Evolutionary conservation across 2,888 invertebrate species (phyloP), one percentile per base, ranked within the genome.

Genomic region (Drosophila nr. medialis): DNA sequence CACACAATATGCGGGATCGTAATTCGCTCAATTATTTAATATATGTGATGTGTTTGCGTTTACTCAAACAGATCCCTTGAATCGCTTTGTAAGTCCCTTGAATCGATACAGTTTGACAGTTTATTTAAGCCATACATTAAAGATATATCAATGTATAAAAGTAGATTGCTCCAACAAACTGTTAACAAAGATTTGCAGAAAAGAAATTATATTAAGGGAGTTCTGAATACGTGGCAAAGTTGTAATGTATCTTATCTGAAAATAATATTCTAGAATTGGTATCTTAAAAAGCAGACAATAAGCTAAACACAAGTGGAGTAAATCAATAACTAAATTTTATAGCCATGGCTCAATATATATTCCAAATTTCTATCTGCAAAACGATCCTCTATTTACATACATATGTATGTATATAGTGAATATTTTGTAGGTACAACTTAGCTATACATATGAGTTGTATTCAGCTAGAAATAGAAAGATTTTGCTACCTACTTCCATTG

Each of bases 401-500:
- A n/a, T n/a, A n/a, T n/a, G n/a, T n/a, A 18, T 8, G 24, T 24
- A 45, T 15, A 24, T 24, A 45, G 24, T 7, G 24, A 45, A 24
- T 24, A 24, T 45, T 24, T 15, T 7, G 8, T 24, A 15, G 24
- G 45, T 7, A 2, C 7, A 29, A 27, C 29, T 24, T n/a, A 59
- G 45, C 27, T 8, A n/a, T 30, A 55, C 27, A 56, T 51, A 54
- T 50, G 60, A 66, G 54, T 13, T 64, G 30, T 15, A 38, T 29
- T n/a, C 50, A 29, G 40, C 13, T 40, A 10, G 5, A 11, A 34
- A 48, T 65, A 10, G 13, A 21, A 32, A 24, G 4, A 53, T 42
- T 42, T 34, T 29, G 61, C 64, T 76, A 75, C 71, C 75, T 75
- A 65, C 24, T n/a, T 1, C 27, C 55, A 55, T 55, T 48, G 13